A percentile compares a stretch with the other conserved stretches of the same genome.
Conservation (phyloP, 2,113 vertebrate species). For the Lophotis ruficrista region DNA sequence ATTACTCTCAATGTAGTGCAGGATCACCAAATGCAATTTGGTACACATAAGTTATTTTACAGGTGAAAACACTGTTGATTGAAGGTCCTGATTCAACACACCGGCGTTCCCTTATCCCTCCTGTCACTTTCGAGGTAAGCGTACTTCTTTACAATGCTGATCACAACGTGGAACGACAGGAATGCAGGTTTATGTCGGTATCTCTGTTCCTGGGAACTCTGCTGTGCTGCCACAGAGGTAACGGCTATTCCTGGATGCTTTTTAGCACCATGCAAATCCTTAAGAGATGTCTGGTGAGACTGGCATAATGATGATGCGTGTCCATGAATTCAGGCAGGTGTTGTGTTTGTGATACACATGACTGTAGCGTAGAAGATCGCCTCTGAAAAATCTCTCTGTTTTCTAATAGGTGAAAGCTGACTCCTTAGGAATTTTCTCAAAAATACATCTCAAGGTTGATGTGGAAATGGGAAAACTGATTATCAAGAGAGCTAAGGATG, state of each 20-base stretch:
- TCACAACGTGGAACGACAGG: neutral
- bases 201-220: neutral
- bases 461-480: conserved; percentile 92
- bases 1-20: neutral
- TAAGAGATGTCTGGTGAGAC: neutral
- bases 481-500: conserved; percentile 93
- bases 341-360: neutral
- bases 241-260: neutral
- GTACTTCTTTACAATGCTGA: neutral
- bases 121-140: conserved; percentile 90
- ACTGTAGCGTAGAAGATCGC: neutral
- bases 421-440: conserved; percentile 87
- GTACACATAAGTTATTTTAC: neutral
- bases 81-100: conserved; percentile 88
- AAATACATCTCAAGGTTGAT: conserved; percentile 93
- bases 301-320: neutral
- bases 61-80: conserved; percentile 87
- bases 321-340: neutral
- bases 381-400: neutral
- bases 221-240: conserved; percentile 1
- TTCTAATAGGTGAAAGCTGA: conserved; percentile 88
- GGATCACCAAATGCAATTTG: neutral
- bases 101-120: conserved; percentile 88
- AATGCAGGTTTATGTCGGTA: neutral
- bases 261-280: neutral